Conservation (phyloP, 2,113 vertebrate species). For the Glaucidium brasilianum region DNA sequence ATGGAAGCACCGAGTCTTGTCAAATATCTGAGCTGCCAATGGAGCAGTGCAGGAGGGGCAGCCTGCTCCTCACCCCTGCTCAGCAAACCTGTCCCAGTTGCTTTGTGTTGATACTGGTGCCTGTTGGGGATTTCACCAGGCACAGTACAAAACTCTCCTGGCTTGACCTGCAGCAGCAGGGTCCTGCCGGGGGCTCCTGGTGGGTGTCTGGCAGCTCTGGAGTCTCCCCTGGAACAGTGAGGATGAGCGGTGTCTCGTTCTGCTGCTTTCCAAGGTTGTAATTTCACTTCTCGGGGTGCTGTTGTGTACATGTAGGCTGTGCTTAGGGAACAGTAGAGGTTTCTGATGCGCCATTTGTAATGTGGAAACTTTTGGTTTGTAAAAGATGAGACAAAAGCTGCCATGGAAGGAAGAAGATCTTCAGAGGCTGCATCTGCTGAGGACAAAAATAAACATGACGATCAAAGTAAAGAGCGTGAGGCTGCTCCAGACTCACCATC, state of each 20-base stretch:
- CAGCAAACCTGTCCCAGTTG: not conserved
- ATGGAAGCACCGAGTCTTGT: rapidly evolving
- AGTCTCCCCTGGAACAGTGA: not conserved
- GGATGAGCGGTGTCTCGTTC: rapidly evolving
- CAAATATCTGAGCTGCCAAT: rapidly evolving
- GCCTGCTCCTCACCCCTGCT: rapidly evolving
- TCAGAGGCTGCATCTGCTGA: constrained; percentile 44
- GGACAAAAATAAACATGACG: constrained; percentile 51
- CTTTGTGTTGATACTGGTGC: rapidly evolving
- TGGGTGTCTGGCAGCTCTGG: not conserved
- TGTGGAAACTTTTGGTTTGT: constrained; percentile 35
- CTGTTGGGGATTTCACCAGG: not conserved
- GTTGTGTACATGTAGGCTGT: not conserved
- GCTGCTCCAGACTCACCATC: constrained; percentile 85
- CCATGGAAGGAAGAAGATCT: constrained; percentile 53
- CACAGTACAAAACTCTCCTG: rapidly evolving
- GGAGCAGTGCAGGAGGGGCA: not conserved
- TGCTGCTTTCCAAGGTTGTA: not conserved
- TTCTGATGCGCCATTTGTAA: not conserved
- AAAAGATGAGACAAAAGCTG: constrained; percentile 62
- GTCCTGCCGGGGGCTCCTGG: not conserved
- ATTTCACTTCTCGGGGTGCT: not conserved
- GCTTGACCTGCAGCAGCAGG: not conserved
- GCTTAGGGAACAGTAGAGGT: not conserved
- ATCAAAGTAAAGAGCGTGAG: constrained; percentile 60